Base-by-base conservation (phyloP, 1,140 invertebrate genomes). In the Delia radicum region DNA sequence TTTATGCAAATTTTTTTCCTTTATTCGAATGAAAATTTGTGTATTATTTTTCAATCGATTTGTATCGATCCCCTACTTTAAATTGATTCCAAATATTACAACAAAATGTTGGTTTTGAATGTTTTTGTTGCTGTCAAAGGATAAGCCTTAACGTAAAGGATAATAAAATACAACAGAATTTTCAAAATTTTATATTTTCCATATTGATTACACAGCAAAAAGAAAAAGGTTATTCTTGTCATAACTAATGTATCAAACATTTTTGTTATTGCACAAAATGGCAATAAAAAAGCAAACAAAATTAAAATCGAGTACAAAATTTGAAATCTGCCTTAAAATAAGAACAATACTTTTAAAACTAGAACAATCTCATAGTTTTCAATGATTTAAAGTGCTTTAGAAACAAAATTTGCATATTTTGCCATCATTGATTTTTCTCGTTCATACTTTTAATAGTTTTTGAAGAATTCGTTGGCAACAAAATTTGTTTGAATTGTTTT, bases 201-300 rank as follows among this genome's bases (percentile, higher is more conserved):
- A 72, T 82, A 82, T 82, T 82, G 81, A 82, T 82, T 82, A 78
- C 81, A 82, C n/a, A n/a, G n/a, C n/a, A n/a, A n/a, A n/a, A n/a
- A n/a, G n/a, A 76, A 82, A 82, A 82, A 82, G 81, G 81, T 82
- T 78, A 74, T 24, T 24, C 48, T 55, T 55, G 48, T 55, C 48
- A 55, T 55, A 55, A 55, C 48, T 55, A 55, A 55, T 15, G 37
- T n/a, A n/a, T n/a, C n/a, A n/a, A n/a, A n/a, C n/a, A 42, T 10
- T 42, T 7, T 33, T 33, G 33, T 42, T 42, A 15, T 42, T 42
- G 37, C 48, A 3, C 42, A 55, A 55, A 55, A 55, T 55, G 4
- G n/a, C 48, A 55, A 55, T 21, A 8, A 21, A 55, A 55, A 55
- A 7, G 48, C n/a, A 6, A 55, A 55, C n/a, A n/a, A n/a, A n/a